These are phyloP conservation scores for Chaenodraco wilsoni DNA, from an alignment of 2,797 vertebrate genomes.

Conservation along the genomic window DNA sequence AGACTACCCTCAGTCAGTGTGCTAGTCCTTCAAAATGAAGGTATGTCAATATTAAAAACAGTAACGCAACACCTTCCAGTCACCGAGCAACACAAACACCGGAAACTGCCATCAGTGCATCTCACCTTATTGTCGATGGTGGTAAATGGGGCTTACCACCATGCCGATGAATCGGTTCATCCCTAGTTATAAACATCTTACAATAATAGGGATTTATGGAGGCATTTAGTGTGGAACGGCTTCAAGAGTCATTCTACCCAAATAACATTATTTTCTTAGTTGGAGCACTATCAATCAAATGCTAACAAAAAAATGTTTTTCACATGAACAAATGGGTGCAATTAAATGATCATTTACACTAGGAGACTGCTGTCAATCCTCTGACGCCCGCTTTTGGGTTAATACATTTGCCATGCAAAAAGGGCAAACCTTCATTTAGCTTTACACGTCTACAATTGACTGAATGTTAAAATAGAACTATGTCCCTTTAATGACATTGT, in stretches of 20 bases:
- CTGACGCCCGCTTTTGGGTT: background rate
- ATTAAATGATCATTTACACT: background rate
- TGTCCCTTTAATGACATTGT: background rate
- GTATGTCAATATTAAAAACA: too few relatives aligned
- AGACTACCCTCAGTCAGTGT: too few relatives aligned
- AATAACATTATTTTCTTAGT: background rate
- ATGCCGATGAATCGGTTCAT: too few relatives aligned
- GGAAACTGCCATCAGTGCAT: too few relatives aligned
- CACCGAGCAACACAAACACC: too few relatives aligned
- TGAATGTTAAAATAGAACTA: background rate
- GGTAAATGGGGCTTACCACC: too few relatives aligned
- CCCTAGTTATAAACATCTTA: background rate
- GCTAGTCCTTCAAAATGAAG: too few relatives aligned
- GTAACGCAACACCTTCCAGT: too few relatives aligned
- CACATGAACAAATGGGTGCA: background rate
- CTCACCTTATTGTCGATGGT: too few relatives aligned
- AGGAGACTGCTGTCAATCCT: background rate
- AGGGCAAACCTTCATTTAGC: background rate
- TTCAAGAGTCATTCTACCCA: background rate
- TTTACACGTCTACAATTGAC: background rate
- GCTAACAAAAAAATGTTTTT: background rate
- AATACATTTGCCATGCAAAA: background rate
- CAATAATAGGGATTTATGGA: background rate
- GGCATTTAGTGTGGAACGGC: background rate
- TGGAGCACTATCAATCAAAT: background rate